Evolutionary conservation across 2,888 invertebrate genomes (phyloP).

Genomic region (Melanostoma mellinum): DNA sequence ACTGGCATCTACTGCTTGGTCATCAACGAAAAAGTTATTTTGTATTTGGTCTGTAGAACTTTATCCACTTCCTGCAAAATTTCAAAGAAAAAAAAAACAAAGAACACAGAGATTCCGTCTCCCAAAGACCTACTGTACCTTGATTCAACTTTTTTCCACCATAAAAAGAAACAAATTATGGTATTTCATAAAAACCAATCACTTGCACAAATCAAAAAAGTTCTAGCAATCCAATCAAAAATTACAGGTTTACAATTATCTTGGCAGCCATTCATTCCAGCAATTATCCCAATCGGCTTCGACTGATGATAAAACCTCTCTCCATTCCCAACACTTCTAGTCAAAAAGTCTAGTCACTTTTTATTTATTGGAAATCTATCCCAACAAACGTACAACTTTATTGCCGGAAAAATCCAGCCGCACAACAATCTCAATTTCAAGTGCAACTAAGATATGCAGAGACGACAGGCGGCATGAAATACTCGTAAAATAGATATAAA

Average conservation of each 20-base stretch:
- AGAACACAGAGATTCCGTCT: no score
- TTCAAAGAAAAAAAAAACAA: no score
- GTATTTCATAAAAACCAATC: no score
- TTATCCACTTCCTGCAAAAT: no score
- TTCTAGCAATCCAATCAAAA: not conserved
- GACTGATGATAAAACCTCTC: not conserved
- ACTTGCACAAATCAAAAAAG: no score
- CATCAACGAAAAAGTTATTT: no score
- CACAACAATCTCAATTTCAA: slow-evolving; percentile 66
- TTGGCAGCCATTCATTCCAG: not conserved
- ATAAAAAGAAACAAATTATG: no score
- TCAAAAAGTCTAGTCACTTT: slow-evolving; percentile 18
- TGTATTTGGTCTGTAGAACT: no score
- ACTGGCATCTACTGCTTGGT: no score
- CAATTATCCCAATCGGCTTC: slow-evolving; percentile 15
- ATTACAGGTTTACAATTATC: not conserved
- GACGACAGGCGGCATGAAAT: not conserved
- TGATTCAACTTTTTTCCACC: no score
- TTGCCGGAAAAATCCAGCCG: slow-evolving; percentile 44
- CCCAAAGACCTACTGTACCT: no score
- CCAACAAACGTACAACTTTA: slow-evolving; percentile 1
- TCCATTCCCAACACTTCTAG: slow-evolving; percentile 1
- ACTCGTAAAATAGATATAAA: slow-evolving; percentile 1
- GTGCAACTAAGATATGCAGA: slow-evolving; percentile 53
- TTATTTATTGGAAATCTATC: slow-evolving; percentile 22